phyloP scores from a whole-genome alignment of 2,888 invertebrate genomes.

The Sarcophaga carnaria region DNA sequence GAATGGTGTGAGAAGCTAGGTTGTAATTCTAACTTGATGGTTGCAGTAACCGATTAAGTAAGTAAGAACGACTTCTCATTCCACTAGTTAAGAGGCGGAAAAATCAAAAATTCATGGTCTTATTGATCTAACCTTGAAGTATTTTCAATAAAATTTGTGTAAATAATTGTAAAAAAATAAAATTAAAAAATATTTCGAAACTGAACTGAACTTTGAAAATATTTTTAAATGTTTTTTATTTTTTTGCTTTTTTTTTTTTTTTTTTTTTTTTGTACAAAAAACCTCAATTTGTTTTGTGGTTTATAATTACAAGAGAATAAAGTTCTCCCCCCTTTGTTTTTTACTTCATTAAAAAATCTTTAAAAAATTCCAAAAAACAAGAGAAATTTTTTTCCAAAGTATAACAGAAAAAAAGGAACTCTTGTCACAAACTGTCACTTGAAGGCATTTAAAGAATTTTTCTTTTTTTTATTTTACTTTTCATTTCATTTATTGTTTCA shows the following conservation, averaged over 20 bases:
- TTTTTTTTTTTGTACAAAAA: background rate
- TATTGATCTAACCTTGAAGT: no score
- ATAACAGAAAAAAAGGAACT: conserved; percentile 34
- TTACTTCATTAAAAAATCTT: conserved; percentile 35
- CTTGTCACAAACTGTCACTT: conserved; percentile 72
- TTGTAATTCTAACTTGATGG: no score
- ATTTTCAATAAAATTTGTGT: no score
- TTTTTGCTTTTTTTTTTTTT: background rate
- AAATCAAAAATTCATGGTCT: no score
- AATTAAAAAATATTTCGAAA: background rate
- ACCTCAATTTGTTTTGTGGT: background rate
- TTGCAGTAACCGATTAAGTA: no score
- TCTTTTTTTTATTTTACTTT: conserved; percentile 32
- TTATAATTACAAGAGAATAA: conserved; percentile 4
- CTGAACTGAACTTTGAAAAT: background rate
- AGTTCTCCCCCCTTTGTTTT: background rate
- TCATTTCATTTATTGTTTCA: conserved; percentile 27
- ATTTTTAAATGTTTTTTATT: background rate
- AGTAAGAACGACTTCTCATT: no score
- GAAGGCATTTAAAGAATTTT: conserved; percentile 60
- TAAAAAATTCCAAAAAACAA: conserved; percentile 7
- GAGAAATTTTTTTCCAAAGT: background rate
- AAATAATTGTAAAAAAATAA: no score
- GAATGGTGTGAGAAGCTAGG: no score
- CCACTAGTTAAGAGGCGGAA: no score